A percentile compares a stretch with the other conserved stretches of the same genome.
Evolutionary conservation across 2,888 invertebrate genomes (phyloP).

Genomic region (Azorinus chamasolen): DNA sequence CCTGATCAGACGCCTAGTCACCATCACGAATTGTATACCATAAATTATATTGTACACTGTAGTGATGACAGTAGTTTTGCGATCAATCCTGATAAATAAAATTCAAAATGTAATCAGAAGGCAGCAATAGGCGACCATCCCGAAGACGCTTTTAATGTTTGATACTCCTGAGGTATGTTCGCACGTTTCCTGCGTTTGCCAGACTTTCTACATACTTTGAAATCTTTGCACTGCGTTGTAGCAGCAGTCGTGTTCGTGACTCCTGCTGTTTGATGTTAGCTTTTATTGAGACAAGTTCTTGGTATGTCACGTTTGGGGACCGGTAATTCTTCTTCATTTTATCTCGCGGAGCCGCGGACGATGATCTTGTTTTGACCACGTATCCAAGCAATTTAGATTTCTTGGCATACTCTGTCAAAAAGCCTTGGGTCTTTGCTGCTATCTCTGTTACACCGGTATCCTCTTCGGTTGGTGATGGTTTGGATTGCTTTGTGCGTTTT

Average conservation of each 20-base stretch:
- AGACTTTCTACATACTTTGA: slow-evolving; percentile 50
- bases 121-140: too few species aligned
- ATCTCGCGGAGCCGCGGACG: slow-evolving; percentile 22
- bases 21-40: too few species aligned
- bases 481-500: too few species aligned
- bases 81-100: too few species aligned
- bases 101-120: too few species aligned
- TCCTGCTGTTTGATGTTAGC: slow-evolving; percentile 51
- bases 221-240: slow-evolving; percentile 54
- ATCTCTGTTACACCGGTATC: neutral
- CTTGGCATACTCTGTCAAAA: slow-evolving; percentile 53
- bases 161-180: slow-evolving; percentile 15
- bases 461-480: neutral
- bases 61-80: too few species aligned
- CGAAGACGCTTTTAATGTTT: neutral
- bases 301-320: slow-evolving; percentile 54
- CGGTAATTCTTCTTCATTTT: slow-evolving; percentile 22
- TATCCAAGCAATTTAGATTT: slow-evolving; percentile 59
- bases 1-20: too few species aligned
- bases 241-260: slow-evolving; percentile 36
- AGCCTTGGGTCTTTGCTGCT: slow-evolving; percentile 35
- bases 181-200: slow-evolving; percentile 22
- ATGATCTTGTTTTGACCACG: slow-evolving; percentile 46
- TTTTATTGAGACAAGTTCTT: slow-evolving; percentile 56
- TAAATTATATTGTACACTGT: too few species aligned